Evolutionary conservation across 2,888 invertebrate genomes (phyloP), one percentile per base, ranked within the genome.

Genomic region (Acrobasis consociella): DNA sequence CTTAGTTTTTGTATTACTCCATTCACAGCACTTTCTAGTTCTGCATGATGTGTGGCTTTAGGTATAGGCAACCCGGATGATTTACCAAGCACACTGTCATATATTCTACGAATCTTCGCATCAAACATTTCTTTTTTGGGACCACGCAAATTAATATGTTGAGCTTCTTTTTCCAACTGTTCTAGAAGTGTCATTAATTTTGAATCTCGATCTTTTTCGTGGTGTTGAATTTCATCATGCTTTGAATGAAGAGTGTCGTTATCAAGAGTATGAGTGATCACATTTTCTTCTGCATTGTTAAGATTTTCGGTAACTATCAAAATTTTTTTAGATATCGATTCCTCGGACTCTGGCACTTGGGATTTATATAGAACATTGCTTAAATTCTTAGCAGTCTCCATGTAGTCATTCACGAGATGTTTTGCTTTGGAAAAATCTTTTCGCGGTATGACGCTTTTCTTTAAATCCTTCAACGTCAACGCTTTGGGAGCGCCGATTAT

Each of bases 71-170:
- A 5, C 13, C 39, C 42, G 11, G 56, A 17, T 56, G 72, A 52
- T 55, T 75, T 76, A 0, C 80, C 79, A 9, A 82, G 70, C 0
- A 84, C 68, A 60, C 70, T 73, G 0, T 77, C 84, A 16, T 89
- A 89, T 61, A 90, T 86, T 76, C 84, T 84, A 62, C 82, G 76
- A 16, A 89, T 78, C 75, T 85, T 89, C 1, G 74, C 79, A 72
- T 89, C 83, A 61, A 89, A 77, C 59, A 86, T 68, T 69, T 84
- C 75, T 72, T 83, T 89, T 65, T 83, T 80, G 7, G 65, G 74
- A 2, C 73, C 76, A 63, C 75, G 72, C 15, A 87, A 65, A 62
- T 87, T 75, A 39, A 83, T 70, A 64, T 85, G 75, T 59, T 81
- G 82, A 0, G 86, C 82, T 80, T 87, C 83, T 72, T 72, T 71